These are phyloP conservation scores for Theocolax elegans DNA, from an alignment of 1,140 invertebrate genomes.

Conservation along the genomic window DNA sequence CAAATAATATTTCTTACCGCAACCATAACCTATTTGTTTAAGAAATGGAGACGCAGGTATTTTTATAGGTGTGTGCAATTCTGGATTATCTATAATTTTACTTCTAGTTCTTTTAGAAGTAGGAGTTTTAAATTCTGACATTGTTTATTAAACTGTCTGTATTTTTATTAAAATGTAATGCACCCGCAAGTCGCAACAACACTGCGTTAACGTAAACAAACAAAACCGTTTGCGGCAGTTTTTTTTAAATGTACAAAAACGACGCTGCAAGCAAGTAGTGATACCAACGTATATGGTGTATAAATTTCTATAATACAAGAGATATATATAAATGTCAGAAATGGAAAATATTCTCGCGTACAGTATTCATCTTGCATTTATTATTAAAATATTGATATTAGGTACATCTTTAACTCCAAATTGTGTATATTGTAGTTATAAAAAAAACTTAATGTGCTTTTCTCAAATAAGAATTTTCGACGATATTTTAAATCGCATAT, in stretches of 20 bases:
- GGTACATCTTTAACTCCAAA: too few species aligned
- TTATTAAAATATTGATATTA: too few species aligned
- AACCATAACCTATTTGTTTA: conserved; percentile 78
- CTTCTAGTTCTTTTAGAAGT: conserved; percentile 46
- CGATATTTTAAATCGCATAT: too few species aligned
- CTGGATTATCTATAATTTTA: conserved; percentile 48
- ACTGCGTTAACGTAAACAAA: conserved; percentile 3
- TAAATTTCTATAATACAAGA: too few species aligned
- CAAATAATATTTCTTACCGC: conserved; percentile 68
- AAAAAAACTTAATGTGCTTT: too few species aligned
- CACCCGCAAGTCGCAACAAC: neutral
- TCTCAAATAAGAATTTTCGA: too few species aligned
- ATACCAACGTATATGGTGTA: neutral
- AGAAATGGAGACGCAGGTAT: conserved; percentile 78
- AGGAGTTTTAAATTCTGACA: conserved; percentile 60
- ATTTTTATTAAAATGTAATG: neutral
- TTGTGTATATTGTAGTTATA: too few species aligned
- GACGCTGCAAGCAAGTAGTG: neutral
- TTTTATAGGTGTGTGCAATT: conserved; percentile 61
- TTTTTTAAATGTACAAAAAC: neutral
- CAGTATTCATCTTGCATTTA: too few species aligned
- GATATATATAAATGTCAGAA: too few species aligned
- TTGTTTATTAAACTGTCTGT: conserved; percentile 42
- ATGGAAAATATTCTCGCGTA: too few species aligned
- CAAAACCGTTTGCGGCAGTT: neutral